Evolutionary conservation across 2,113 vertebrate genomes (phyloP), one percentile per base, ranked within the genome.

Genomic region (Dunckerocampus dactyliophorus): DNA sequence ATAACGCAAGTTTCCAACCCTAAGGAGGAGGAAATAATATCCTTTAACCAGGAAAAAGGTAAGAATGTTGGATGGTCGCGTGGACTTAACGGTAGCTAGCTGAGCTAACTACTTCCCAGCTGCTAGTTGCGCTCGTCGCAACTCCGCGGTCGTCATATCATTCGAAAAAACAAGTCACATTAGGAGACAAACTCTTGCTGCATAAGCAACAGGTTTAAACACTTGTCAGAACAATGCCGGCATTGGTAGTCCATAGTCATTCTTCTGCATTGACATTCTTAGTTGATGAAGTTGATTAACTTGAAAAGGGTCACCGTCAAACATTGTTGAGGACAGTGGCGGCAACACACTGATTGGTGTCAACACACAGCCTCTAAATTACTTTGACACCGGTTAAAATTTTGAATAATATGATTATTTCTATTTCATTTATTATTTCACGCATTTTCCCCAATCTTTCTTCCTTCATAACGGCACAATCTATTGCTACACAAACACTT

Each of bases 1-100:
- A 98, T 97, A 92, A 98, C 96, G 88, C 96, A 98, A 90, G 94
- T 97, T 91, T 93, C 94, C 86, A 96, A 97, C 90, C 94, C 96
- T 60, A 98, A 96, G 92, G 96, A 98, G 93, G 95, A 98, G 89
- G 95, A 95, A 89, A 91, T 93, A 80, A 91, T 95, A 70, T 92
- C 89, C 56, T 91, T 86, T 83, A 90, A 93, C 77, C 90, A 94
- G 77, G 95, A 98, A 77, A 98, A 98, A 93, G 95, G 96, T 98
- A 88, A 95, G 93, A 49, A 31, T 52, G 60, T 31, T 31, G n/a
- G 8, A 19, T 31, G 31, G 31, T 28, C 0, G 6, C 14, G 28
- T 1, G 9, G 4, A 69, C 66, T 47, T 68, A 69, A 63, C 68
- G 75, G 61, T 74, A 75, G 64, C 69, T 34, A 60, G 67, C 72